These are phyloP conservation scores for Oncopeltus fasciatus DNA, from an alignment of 1,140 invertebrate species.

Conservation along the genomic window DNA sequence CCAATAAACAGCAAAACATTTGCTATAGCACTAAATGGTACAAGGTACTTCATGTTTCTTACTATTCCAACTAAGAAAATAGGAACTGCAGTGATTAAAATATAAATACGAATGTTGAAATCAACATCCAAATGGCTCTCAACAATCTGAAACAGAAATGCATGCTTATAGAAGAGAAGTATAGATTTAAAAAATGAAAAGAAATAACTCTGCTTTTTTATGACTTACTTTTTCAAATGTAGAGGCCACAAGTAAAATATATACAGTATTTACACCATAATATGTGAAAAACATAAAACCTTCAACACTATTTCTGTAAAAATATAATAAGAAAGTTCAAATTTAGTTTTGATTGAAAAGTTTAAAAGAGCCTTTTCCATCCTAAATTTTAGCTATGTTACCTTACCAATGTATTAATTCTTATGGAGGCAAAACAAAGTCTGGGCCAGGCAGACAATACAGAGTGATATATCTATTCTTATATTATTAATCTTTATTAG, in stretches of 20 bases:
- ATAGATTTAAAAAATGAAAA: background rate
- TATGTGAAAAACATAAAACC: conserved; percentile 23
- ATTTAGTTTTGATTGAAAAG: too few relatives aligned
- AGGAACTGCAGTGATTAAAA: conserved; percentile 40
- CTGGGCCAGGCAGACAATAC: too few relatives aligned
- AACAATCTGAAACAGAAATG: conserved; percentile 34
- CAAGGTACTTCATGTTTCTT: conserved; percentile 43
- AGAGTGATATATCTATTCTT: too few relatives aligned
- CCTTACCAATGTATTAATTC: too few relatives aligned
- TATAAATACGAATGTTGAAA: conserved; percentile 36
- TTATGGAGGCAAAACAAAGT: too few relatives aligned
- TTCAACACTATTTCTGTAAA: conserved; percentile 22
- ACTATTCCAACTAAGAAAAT: conserved; percentile 47
- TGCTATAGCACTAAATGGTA: conserved; percentile 41
- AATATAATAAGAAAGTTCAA: conserved; percentile 7
- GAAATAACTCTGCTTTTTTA: background rate
- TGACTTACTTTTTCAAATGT: conserved; percentile 48
- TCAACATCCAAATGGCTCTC: conserved; percentile 28
- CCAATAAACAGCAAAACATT: conserved; percentile 32
- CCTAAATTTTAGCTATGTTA: too few relatives aligned
- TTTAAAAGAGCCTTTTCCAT: too few relatives aligned
- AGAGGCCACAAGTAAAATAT: conserved; percentile 53
- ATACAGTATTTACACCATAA: conserved; percentile 50
- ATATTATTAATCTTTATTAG: too few relatives aligned
- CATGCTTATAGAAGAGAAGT: too few relatives aligned